These are phyloP conservation scores for Platichthys flesus DNA, from an alignment of 2,113 vertebrate genomes.

Conservation along the genomic window DNA sequence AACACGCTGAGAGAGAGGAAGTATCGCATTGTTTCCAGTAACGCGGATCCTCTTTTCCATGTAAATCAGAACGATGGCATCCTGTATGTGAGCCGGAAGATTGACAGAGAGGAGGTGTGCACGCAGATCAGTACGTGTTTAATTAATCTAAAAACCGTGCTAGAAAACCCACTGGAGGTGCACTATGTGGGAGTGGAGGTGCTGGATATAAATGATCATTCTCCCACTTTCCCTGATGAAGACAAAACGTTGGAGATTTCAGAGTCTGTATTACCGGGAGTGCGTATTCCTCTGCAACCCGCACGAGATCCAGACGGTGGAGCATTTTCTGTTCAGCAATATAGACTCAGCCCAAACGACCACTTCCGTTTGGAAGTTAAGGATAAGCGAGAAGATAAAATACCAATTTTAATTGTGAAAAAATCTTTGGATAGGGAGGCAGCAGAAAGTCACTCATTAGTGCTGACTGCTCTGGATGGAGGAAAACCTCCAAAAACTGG, in stretches of 20 bases:
- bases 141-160: constrained; percentile 71
- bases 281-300: constrained; percentile 54
- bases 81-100: constrained; percentile 63
- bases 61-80: constrained; percentile 74
- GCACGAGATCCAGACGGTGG: constrained; percentile 70
- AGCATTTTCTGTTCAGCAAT: constrained; percentile 64
- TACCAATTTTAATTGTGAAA: constrained; percentile 63
- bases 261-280: constrained; percentile 63
- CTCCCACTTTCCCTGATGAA: constrained; percentile 64
- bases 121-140: constrained; percentile 55
- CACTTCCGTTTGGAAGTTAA: constrained; percentile 72
- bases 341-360: constrained; percentile 70
- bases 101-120: constrained; percentile 79
- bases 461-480: constrained; percentile 67
- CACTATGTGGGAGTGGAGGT: constrained; percentile 75
- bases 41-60: constrained; percentile 53
- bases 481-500: constrained; percentile 72
- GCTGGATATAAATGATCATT: constrained; percentile 78
- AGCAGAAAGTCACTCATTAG: constrained; percentile 11
- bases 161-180: constrained; percentile 79
- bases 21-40: constrained; percentile 70
- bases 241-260: constrained; percentile 65
- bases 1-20: constrained; percentile 54
- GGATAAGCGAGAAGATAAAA: constrained; percentile 64
- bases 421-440: constrained; percentile 31